Evolutionary conservation across 2,113 vertebrate species (phyloP), one percentile per base, ranked within the genome.

Genomic region (Perca schrenkii): DNA sequence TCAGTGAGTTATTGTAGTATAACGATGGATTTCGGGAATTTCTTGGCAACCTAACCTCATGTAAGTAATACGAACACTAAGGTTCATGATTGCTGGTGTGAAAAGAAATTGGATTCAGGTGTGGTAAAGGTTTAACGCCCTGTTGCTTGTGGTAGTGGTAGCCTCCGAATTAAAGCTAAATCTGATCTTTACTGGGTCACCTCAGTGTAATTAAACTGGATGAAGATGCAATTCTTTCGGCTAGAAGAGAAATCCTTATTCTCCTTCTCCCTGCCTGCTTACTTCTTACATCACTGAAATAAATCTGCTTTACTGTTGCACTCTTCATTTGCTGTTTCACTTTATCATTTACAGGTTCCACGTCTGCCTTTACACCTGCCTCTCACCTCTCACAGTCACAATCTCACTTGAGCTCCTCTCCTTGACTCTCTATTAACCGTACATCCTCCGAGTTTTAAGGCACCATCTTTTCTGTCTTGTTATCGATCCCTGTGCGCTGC

Each of bases 321-420:
- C 57, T 19, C 16, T 43, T 50, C 10, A 19, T 65, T 65, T 49
- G 25, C 65, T 13, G 8, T 53, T 79, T 60, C 43, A 6, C 22
- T 61, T 57, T 31, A 60, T 56, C 25, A 21, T 52, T 72, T 61
- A 52, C 70, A 67, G 12, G 6, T 54, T 78, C 79, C 36, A 58
- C 56, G 1, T 64, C 78, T 71, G 19, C 8, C 12, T 70, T 75
- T 76, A 10, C 82, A 79, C 71, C 67, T 83, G 60, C 62, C 8
- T 86, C 68, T 82, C 71, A n/a, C 56, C 31, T 64, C 66, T 75
- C 67, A 74, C 63, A 28, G 50, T 71, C 21, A 40, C 60, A 25
- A 7, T 66, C 70, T 79, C 28, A n/a, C 67, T 28, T 61, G 1
- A 0, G 36, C 54, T 31, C 40, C 34, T 36, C 28, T 60, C n/a